These are phyloP conservation scores for Dolichoris vasculosae DNA, from an alignment of 1,140 invertebrate species.

Conservation along the genomic window DNA sequence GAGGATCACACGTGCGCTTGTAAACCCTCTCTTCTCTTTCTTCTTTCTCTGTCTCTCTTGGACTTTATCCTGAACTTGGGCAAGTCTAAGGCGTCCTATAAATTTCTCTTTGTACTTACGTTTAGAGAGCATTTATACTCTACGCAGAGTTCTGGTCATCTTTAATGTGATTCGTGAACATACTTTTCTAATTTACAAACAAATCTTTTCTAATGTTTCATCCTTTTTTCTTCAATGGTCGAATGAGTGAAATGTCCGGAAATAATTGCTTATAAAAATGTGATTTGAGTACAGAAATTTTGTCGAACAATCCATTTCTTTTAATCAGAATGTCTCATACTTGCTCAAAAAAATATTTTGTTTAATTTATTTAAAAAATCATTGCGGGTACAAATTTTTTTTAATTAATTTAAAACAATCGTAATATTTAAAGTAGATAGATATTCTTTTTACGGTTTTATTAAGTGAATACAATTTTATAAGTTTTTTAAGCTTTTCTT, in stretches of 20 bases:
- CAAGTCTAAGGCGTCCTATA: conserved; percentile 11
- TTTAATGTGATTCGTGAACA: too few species aligned
- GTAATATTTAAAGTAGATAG: too few species aligned
- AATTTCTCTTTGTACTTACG: conserved; percentile 31
- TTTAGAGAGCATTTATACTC: conserved; percentile 9
- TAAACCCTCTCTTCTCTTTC: background rate
- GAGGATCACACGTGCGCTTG: conserved; percentile 62
- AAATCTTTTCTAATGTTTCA: conserved; percentile 24
- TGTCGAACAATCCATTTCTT: background rate
- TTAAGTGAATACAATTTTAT: too few species aligned
- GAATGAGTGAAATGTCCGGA: background rate
- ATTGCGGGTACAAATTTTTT: too few species aligned
- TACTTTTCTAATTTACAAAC: too few species aligned
- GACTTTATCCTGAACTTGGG: conserved; percentile 5
- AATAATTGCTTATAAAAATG: conserved; percentile 22
- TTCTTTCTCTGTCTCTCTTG: background rate
- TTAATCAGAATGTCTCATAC: background rate
- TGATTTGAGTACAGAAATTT: background rate
- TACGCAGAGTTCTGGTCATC: conserved; percentile 36
- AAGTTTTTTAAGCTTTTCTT: too few species aligned
- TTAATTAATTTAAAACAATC: too few species aligned
- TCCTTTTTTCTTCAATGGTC: background rate
- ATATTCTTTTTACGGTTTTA: too few species aligned
- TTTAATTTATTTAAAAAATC: too few species aligned
- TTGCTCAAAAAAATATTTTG: too few species aligned